Evolutionary conservation across 1,140 invertebrate genomes (phyloP), one percentile per base, ranked within the genome.

Genomic region (Oedothorax gibbosus): DNA sequence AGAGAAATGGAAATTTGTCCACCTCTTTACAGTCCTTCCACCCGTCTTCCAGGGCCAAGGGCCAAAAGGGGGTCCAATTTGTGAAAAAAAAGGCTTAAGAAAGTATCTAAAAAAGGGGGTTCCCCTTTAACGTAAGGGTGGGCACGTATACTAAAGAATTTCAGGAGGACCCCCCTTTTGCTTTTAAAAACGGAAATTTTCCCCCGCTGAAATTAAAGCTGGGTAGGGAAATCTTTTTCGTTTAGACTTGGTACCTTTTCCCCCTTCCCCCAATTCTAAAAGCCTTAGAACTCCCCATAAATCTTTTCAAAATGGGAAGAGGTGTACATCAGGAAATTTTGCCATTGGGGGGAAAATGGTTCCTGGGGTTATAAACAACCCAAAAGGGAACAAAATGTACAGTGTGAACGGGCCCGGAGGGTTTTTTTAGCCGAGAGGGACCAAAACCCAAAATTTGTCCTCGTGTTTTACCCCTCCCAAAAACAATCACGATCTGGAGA

Each of bases 41-140:
- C 65, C 89, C 89, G 18, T 81, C 86, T 18, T 73, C 85, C 0
- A 90, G 90, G 89, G 89, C 12, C 69, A n/a, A n/a, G 86, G 35
- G 87, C 88, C 8, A 88, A 89, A 85, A 81, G 49, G 18, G 64
- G 9, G 65, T 81, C 11, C 53, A 56, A 18, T 60, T 56, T 20
- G 62, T 69, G 10, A 69, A 81, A 35, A n/a, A n/a, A 68, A 0
- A 18, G 65, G 15, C 35, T 78, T 11, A 50, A 50, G 15, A 78
- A 78, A 21, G 60, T 65, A 49, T 3, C 35, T n/a, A 10, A 49
- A n/a, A n/a, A n/a, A n/a, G n/a, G n/a, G 0, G 57, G 35, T 35
- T 65, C n/a, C n/a, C 76, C 7, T 50, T 78, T 9, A 78, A 35
- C 15, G 21, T 50, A 14, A 72, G 69, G 69, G 2, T 72, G 18